Percentiles rank a stretch among this genome's conserved stretches.
Evolutionary conservation across 2,797 vertebrate genomes (phyloP).

Genomic region (Jordanella pulchra): DNA sequence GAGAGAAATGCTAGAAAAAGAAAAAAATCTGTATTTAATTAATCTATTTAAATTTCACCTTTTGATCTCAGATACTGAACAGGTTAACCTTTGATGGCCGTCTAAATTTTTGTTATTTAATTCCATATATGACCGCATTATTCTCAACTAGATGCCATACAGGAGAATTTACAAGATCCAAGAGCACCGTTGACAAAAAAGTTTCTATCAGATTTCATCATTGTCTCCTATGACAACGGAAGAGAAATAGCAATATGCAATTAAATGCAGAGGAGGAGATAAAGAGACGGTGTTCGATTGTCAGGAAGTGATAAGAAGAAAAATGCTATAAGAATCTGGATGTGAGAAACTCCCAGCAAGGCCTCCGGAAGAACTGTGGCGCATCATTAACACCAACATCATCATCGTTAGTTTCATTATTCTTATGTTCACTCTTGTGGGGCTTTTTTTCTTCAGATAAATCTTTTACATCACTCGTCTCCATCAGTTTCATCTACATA

Average conservation of each 20-base stretch:
- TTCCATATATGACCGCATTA: neutral
- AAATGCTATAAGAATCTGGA: slow-evolving; percentile 34
- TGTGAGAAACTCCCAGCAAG: slow-evolving; percentile 45
- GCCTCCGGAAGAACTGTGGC: slow-evolving; percentile 32
- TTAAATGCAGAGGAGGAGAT: slow-evolving; percentile 31
- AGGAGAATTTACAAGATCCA: neutral
- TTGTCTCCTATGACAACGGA: slow-evolving; percentile 10
- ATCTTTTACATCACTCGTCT: slow-evolving; percentile 46
- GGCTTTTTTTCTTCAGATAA: slow-evolving; percentile 44
- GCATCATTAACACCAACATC: slow-evolving; percentile 56
- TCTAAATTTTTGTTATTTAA: neutral
- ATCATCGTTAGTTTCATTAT: slow-evolving; percentile 41
- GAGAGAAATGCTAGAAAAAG: neutral
- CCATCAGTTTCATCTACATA: slow-evolving; percentile 65
- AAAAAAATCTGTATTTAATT: neutral
- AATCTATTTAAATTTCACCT: neutral
- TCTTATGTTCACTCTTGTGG: slow-evolving; percentile 27
- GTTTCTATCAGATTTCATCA: slow-evolving; percentile 33
- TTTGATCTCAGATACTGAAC: neutral
- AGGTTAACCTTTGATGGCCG: neutral
- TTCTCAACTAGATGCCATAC: slow-evolving; percentile 12
- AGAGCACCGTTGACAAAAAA: slow-evolving; percentile 2
- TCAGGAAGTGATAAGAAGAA: slow-evolving; percentile 39
- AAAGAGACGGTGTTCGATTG: slow-evolving; percentile 21
- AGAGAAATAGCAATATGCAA: slow-evolving; percentile 17